Percentiles rank a stretch among this genome's conserved stretches.
These are phyloP conservation scores for Ommatoiulus sabulosus DNA, from an alignment of 2,888 invertebrate species.

Conservation along the genomic window DNA sequence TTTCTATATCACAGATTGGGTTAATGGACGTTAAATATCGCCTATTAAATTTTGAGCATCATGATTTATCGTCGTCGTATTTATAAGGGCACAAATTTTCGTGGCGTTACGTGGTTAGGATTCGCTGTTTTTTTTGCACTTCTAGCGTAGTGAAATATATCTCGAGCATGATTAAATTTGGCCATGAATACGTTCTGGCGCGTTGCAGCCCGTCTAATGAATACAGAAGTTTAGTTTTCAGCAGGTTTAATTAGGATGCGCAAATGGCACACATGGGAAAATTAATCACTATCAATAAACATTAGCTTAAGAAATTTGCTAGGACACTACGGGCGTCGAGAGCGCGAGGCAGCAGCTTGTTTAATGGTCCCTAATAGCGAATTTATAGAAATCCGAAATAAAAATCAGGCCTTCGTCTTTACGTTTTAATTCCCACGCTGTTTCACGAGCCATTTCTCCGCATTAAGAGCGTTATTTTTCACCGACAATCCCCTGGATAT, in stretches of 20 bases:
- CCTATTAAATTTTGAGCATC: not conserved
- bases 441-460: not conserved
- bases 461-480: not conserved
- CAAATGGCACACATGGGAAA: not conserved
- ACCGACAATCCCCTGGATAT: not conserved
- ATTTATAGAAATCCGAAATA: slow-evolving; percentile 1
- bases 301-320: not conserved
- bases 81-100: not conserved
- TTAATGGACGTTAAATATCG: not conserved
- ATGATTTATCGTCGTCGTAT: not conserved
- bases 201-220: not conserved
- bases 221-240: slow-evolving; percentile 1
- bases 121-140: not conserved
- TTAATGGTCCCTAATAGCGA: not conserved
- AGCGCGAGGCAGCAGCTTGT: not conserved
- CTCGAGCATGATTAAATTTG: not conserved
- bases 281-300: slow-evolving; percentile 1
- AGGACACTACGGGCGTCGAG: not conserved
- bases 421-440: not conserved
- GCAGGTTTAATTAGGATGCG: slow-evolving; percentile 1
- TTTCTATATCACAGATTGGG: not conserved
- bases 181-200: not conserved
- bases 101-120: not conserved
- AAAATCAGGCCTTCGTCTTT: not conserved
- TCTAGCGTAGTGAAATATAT: not conserved